phyloP scores from a whole-genome alignment of 2,113 vertebrate species.

The Apteryx owenii region DNA sequence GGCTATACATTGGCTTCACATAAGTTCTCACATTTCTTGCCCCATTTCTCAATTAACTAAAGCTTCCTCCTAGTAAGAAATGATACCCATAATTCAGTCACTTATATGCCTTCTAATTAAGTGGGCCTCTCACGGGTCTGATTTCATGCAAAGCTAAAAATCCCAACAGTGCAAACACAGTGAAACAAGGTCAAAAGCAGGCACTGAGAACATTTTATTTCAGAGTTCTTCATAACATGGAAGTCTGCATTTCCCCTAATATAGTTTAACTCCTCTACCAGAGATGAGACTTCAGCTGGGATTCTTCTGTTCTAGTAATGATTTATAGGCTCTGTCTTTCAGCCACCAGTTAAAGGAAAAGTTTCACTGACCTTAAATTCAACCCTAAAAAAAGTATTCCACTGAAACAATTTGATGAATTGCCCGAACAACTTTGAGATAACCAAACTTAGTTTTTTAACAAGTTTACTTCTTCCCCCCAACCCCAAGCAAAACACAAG shows the following conservation, averaged over 20 bases:
- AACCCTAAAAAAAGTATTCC: background rate
- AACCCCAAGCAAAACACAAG: background rate
- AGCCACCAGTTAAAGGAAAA: background rate
- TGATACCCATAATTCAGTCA: background rate
- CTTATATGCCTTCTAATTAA: conserved; percentile 43
- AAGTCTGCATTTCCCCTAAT: background rate
- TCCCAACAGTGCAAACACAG: background rate
- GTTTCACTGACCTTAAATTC: background rate
- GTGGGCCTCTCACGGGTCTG: background rate
- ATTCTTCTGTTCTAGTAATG: background rate
- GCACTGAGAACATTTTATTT: background rate
- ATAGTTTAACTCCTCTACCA: background rate
- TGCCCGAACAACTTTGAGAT: background rate
- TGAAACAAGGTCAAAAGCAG: conserved; percentile 1
- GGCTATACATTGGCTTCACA: background rate
- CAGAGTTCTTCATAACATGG: background rate
- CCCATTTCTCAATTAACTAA: background rate
- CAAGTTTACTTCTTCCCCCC: background rate
- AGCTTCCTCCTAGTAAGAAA: background rate
- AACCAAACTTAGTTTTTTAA: background rate
- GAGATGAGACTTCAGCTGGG: background rate
- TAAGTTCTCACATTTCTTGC: background rate
- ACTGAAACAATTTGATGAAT: background rate
- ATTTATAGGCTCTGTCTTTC: background rate
- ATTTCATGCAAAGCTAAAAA: conserved; percentile 29